Base-by-base conservation (phyloP, 2,888 invertebrate species). In the Trachelus tabidus region DNA sequence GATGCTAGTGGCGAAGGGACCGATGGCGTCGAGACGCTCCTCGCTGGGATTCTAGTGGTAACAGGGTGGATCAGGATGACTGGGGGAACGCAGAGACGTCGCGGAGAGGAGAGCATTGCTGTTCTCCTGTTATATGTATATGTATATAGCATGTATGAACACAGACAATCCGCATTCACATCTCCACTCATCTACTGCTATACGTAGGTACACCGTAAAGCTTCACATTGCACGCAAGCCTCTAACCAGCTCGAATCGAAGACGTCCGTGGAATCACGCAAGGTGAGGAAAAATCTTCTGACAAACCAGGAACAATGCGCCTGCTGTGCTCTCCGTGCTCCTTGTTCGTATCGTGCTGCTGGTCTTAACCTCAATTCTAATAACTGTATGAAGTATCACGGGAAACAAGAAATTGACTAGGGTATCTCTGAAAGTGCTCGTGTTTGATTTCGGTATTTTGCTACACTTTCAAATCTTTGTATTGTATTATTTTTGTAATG, bases 231-330 rank as follows among this genome's bases (percentile, higher is more conserved):
- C 84, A 85, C 85, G 83, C 84, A 81, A 84, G 71, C 79, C 81
- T 81, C 78, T 82, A 80, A 84, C 81, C 83, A 81, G 79, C 83
- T 81, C 78, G 83, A 83, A 79, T 79, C 81, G 81, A 80, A 81
- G 81, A 84, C 79, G 80, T 73, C 77, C 76, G 73, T 77, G 79
- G 81, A 80, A 82, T 81, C 82, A 81, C 83, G 82, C 80, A 80
- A 81, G 73, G 75, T 80, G 76, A 79, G 82, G 77, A 81, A 81
- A 82, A 82, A 82, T 82, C 1, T 76, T 69, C 35, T 34, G 11
- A 31, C 69, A 11, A 69, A 31, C 35, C 23, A 56, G 23, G 69
- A n/a, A n/a, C n/a, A 30, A 3, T n/a, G n/a, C 71, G 31, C 31
- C 11, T 15, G 31, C 31, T 34, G 15, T 71, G 12, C 71, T 31